Conservation (phyloP, 1,140 invertebrate genomes). For the Cydia strobilella region DNA sequence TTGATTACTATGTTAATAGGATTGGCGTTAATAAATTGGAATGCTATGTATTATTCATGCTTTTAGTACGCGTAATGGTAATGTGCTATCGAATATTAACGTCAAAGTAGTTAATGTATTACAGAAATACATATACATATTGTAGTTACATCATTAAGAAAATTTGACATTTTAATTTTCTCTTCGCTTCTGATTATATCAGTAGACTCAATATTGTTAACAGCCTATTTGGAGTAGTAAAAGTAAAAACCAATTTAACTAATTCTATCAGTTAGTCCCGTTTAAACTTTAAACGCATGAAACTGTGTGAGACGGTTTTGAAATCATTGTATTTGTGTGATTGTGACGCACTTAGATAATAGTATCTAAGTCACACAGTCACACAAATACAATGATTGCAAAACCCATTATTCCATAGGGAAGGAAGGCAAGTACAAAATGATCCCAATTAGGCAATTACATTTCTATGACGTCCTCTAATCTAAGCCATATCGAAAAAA, state of each 20-base stretch:
- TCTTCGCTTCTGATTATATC: not conserved
- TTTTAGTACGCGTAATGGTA: not conserved
- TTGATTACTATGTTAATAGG: slow-evolving; percentile 30
- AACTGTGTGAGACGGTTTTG: too few relatives aligned
- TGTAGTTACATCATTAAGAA: not conserved
- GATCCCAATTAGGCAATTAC: too few relatives aligned
- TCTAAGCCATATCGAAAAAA: not conserved
- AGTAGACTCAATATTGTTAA: not conserved
- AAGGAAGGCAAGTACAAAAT: too few relatives aligned
- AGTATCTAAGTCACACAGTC: too few relatives aligned
- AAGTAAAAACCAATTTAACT: not conserved
- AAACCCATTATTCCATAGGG: too few relatives aligned
- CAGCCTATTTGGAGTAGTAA: not conserved
- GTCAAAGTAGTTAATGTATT: not conserved
- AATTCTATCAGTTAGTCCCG: too few relatives aligned
- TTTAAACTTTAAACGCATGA: too few relatives aligned
- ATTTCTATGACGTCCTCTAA: too few relatives aligned
- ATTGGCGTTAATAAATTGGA: slow-evolving; percentile 16
- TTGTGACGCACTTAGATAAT: too few relatives aligned
- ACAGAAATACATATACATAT: not conserved
- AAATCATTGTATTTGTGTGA: too few relatives aligned
- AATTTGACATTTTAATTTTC: not conserved
- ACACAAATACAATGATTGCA: too few relatives aligned
- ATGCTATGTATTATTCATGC: not conserved
- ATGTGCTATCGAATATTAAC: not conserved